Evolutionary conservation across 2,888 invertebrate genomes (phyloP).

Genomic region (Selenia dentaria): DNA sequence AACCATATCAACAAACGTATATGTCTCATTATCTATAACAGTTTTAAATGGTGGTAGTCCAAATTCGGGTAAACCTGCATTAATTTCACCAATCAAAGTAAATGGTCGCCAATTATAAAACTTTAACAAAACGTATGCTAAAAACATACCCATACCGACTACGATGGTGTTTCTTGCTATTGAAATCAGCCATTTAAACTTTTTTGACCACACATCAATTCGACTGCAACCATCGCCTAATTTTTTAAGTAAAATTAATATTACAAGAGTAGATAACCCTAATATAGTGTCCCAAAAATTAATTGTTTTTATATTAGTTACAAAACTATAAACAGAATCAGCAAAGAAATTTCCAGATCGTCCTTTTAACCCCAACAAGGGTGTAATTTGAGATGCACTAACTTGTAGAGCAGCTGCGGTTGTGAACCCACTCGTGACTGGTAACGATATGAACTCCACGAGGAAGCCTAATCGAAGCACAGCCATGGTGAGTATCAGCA

Average conservation of each 20-base stretch:
- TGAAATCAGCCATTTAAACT: constrained; percentile 86
- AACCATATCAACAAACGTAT: constrained; percentile 86
- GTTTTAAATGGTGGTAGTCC: constrained; percentile 88
- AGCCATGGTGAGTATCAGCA: constrained; percentile 88
- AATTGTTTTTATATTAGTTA: constrained; percentile 84
- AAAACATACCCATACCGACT: constrained; percentile 87
- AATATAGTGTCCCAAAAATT: constrained; percentile 87
- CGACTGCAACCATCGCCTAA: constrained; percentile 81
- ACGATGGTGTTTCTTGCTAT: constrained; percentile 91
- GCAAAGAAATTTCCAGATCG: constrained; percentile 87
- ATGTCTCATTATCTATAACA: constrained; percentile 81
- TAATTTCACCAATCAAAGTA: constrained; percentile 86
- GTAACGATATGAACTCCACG: constrained; percentile 93
- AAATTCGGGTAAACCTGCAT: constrained; percentile 88
- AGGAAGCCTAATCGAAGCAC: constrained; percentile 91
- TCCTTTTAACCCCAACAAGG: constrained; percentile 87
- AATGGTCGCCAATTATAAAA: constrained; percentile 79
- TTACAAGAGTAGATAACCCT: constrained; percentile 86
- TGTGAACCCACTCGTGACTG: constrained; percentile 93
- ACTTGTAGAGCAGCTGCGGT: constrained; percentile 93
- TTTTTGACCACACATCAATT: constrained; percentile 67
- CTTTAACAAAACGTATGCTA: constrained; percentile 78
- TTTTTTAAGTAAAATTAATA: constrained; percentile 86
- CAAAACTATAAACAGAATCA: constrained; percentile 84
- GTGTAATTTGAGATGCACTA: constrained; percentile 91